phyloP scores from a whole-genome alignment of 2,113 vertebrate species.

The Nycticryphes semicollaris region DNA sequence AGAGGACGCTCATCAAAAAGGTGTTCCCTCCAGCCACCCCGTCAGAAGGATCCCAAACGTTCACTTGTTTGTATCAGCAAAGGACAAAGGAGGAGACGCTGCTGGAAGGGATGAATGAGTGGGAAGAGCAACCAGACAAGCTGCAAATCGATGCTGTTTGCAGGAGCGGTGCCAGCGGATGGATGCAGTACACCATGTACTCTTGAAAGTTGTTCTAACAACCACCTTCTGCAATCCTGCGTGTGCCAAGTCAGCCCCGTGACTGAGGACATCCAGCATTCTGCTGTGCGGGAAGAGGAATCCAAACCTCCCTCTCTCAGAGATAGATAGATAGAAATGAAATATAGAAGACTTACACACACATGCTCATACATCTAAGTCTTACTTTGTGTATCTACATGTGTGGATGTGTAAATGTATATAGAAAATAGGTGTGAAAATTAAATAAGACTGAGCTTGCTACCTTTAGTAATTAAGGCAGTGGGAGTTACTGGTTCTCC shows the following conservation, averaged over 20 bases:
- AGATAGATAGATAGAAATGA: too few relatives aligned
- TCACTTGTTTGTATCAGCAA: not conserved
- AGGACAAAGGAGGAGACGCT: slow-evolving; percentile 50
- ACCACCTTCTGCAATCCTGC: slow-evolving; percentile 18
- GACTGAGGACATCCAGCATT: slow-evolving; percentile 13
- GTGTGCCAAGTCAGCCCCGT: slow-evolving; percentile 16
- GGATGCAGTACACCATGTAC: slow-evolving; percentile 26
- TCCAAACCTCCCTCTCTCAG: not conserved
- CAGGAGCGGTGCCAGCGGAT: slow-evolving; percentile 26
- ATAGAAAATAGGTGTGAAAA: not conserved
- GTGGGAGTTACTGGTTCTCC: not conserved
- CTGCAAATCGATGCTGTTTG: slow-evolving; percentile 34
- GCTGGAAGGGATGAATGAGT: slow-evolving; percentile 52
- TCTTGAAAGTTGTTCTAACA: slow-evolving; percentile 9
- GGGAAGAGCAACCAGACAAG: slow-evolving; percentile 53
- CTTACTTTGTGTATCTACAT: too few relatives aligned
- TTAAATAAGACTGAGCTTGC: not conserved
- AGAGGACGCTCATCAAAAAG: not conserved
- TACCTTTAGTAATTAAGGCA: not conserved
- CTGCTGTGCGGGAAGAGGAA: not conserved
- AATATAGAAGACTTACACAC: not conserved
- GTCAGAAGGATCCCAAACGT: not conserved
- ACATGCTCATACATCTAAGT: not conserved
- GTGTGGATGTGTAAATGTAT: not conserved
- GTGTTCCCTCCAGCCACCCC: not conserved